These are phyloP conservation scores for Manis pentadactyla DNA, from an alignment of 2,797 vertebrate genomes.

Conservation along the genomic window DNA sequence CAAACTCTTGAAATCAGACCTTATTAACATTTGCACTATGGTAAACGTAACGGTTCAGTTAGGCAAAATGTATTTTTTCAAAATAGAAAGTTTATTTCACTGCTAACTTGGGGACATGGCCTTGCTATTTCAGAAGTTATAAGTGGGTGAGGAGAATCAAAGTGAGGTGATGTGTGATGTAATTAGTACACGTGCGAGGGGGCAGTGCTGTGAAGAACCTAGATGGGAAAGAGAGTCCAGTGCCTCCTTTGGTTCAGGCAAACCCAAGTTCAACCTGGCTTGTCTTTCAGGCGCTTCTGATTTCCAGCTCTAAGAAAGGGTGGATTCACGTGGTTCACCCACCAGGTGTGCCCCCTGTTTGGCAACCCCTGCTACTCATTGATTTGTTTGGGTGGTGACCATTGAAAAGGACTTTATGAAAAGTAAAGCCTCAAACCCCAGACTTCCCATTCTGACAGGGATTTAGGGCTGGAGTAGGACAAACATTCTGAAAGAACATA, in stretches of 20 bases:
- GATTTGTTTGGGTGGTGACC: background rate
- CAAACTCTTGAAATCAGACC: background rate
- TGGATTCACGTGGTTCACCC: background rate
- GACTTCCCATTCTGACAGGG: background rate
- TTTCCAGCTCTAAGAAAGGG: background rate
- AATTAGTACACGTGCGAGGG: background rate
- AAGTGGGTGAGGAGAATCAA: background rate
- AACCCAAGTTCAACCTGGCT: background rate
- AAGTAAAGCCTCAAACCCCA: background rate
- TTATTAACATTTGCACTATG: background rate
- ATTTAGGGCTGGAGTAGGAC: background rate
- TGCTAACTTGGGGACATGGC: background rate
- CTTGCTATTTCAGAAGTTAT: background rate
- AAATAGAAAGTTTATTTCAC: background rate
- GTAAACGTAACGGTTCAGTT: background rate
- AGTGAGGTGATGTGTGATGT: background rate
- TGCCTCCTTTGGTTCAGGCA: background rate
- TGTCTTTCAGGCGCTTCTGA: background rate
- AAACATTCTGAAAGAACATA: background rate
- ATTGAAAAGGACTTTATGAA: background rate
- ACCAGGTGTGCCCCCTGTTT: background rate
- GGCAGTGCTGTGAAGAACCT: background rate
- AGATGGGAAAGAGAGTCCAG: background rate
- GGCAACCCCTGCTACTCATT: background rate
- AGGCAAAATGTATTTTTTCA: background rate